A percentile compares a stretch with the other conserved stretches of the same genome.
Conservation (phyloP, 2,797 vertebrate species). For the Eulemur coronatus region DNA sequence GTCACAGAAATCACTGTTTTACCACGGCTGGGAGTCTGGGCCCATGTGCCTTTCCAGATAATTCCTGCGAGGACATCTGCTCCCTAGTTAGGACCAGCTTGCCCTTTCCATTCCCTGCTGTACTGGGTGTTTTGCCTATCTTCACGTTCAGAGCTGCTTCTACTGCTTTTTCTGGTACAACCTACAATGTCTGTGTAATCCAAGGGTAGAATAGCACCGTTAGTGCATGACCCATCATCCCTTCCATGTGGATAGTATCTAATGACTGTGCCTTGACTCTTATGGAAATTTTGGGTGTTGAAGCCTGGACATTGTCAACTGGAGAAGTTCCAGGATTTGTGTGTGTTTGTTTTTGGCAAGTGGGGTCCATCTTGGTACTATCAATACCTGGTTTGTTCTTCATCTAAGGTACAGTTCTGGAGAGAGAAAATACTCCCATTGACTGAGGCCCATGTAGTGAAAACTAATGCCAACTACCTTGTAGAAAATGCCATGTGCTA, state of each 20-base stretch:
- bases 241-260: not conserved
- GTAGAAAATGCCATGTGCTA: not conserved
- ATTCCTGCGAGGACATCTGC: not conserved
- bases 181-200: not conserved
- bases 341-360: not conserved
- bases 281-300: fast-evolving
- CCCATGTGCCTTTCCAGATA: not conserved
- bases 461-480: not conserved
- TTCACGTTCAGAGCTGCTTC: not conserved
- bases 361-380: not conserved
- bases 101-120: not conserved
- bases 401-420: not conserved
- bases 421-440: not conserved
- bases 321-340: not conserved
- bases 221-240: fast-evolving
- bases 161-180: not conserved
- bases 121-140: not conserved
- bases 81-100: not conserved
- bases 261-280: not conserved
- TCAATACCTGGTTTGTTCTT: not conserved
- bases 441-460: not conserved
- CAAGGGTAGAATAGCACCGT: not conserved
- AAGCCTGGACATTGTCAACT: not conserved
- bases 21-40: fast-evolving
- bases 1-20: not conserved